Evolutionary conservation across 2,113 vertebrate genomes (phyloP), one percentile per base, ranked within the genome.

Genomic region (Thermophis baileyi): DNA sequence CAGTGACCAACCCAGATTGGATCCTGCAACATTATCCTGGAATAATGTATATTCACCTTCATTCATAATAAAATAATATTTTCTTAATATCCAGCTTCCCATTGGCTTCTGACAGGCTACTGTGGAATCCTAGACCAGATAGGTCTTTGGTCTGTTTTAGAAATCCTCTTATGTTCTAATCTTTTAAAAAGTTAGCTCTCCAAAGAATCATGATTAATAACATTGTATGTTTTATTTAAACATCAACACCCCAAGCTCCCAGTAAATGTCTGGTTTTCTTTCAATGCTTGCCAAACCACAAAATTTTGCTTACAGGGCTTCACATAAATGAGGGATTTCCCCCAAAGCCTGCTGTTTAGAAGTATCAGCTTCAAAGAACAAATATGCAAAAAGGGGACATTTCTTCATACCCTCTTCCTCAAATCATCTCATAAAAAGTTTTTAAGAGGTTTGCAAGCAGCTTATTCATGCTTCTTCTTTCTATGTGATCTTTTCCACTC

Each of bases 401-500:
- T 24, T 63, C 55, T 49, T 49, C 40, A 63, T 8, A 30, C 54
- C 16, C 35, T 47, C 12, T 69, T 69, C 57, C 3, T 30, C 46
- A 27, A 69, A 30, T 22, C 89, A 49, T 57, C 89, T 90, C 46
- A 89, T 46, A 46, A 30, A 60, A 49, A 49, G 16, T 4, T 30
- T 69, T 89, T 49, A 25, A 87, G 47, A 55, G 35, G 35, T 55
- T 55, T 54, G 51, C n/a, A 89, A 55, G 40, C 87, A 40, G n/a
- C n/a, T 35, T 53, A 54, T n/a, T 50, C 86, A 92, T 90, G 93
- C 81, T 95, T 81, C 74, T 94, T 95, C 91, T 63, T 91, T 92
- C 94, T 95, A 91, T 30, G 93, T 95, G 94, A 81, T 81, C 74
- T 81, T 94, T 94, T 92, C 20, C 92, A 95, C 88, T 46, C 94